These are phyloP conservation scores for Daphoenositta chrysoptera DNA, from an alignment of 2,113 vertebrate genomes.

Conservation along the genomic window DNA sequence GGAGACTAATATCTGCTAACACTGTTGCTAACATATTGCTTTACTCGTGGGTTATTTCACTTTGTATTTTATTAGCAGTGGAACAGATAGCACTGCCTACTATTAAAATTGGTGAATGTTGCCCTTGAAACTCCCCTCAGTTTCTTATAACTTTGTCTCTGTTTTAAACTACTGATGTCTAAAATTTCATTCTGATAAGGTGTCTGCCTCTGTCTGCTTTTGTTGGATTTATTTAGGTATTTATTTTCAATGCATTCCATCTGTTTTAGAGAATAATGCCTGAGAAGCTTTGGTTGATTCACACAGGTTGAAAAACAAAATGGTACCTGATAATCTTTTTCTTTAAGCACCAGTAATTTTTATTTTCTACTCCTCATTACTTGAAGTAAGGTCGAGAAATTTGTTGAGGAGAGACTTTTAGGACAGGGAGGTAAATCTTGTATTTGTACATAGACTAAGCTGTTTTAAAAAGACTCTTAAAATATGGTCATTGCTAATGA, in stretches of 20 bases:
- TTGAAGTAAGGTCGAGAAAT: neutral
- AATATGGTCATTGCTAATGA: neutral
- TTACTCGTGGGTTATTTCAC: constrained; percentile 19
- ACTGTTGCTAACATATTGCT: neutral
- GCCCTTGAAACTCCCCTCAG: constrained; percentile 1
- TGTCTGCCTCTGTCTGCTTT: neutral
- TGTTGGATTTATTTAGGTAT: neutral
- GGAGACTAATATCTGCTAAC: neutral
- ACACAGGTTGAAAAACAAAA: neutral
- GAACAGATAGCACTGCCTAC: neutral
- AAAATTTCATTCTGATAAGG: neutral
- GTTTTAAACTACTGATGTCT: neutral
- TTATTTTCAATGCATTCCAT: neutral
- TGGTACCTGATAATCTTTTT: neutral
- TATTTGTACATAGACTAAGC: neutral
- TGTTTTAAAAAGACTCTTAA: neutral
- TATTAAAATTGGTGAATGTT: neutral
- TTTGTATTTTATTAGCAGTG: constrained; percentile 13
- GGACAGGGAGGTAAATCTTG: neutral
- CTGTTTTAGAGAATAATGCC: neutral
- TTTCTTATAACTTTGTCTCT: neutral
- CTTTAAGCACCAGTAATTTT: neutral
- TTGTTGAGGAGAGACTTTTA: neutral
- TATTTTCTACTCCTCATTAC: neutral
- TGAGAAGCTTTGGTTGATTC: neutral